Conservation (phyloP, 2,113 vertebrate genomes). For the Rallus limicola region DNA sequence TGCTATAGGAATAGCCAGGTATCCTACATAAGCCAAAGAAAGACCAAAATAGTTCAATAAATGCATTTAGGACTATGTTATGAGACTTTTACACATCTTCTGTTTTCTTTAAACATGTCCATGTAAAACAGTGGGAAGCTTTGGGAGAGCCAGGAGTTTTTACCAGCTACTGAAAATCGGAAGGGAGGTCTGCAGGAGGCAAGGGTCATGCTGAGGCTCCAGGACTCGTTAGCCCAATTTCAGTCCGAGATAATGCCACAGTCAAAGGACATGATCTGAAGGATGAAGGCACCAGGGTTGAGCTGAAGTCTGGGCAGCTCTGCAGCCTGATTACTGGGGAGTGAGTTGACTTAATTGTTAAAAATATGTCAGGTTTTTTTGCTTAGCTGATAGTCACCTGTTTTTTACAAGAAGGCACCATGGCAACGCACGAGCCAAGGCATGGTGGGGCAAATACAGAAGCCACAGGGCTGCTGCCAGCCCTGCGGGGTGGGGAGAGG, state of each 20-base stretch:
- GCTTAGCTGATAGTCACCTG: background rate
- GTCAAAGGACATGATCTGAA: background rate
- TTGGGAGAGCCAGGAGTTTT: background rate
- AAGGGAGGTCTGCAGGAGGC: background rate
- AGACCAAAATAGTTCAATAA: background rate
- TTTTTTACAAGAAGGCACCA: background rate
- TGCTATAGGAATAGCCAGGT: background rate
- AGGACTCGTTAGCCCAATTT: background rate
- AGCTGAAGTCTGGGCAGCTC: slow-evolving; percentile 9
- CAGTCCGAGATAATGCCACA: background rate
- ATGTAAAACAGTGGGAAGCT: background rate
- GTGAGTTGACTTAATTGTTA: background rate
- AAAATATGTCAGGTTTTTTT: background rate
- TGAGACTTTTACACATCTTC: background rate
- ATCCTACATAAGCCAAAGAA: slow-evolving; percentile 35
- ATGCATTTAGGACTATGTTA: background rate
- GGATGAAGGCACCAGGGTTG: background rate
- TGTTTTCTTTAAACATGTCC: background rate
- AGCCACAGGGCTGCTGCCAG: background rate
- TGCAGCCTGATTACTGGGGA: background rate
- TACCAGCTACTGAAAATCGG: background rate
- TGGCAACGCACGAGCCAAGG: background rate
- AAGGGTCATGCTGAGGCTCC: background rate
- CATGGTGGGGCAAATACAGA: background rate
- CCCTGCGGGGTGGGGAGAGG: background rate